Evolutionary conservation across 2,797 vertebrate genomes (phyloP).

Genomic region (Sebastes taczanowskii): DNA sequence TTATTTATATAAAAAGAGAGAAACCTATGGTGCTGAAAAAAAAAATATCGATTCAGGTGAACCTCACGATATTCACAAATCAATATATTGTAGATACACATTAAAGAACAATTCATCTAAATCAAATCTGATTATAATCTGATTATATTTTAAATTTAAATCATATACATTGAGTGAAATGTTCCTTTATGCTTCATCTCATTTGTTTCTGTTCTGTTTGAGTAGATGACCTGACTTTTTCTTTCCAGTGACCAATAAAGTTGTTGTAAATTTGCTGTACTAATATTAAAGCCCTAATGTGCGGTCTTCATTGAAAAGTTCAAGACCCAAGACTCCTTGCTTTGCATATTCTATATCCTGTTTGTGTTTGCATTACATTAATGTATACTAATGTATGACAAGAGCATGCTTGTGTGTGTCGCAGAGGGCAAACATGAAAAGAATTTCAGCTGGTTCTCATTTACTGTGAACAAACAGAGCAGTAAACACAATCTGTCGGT

Average conservation of each 20-base stretch:
- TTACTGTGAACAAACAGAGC: too few species aligned
- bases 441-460: neutral
- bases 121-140: neutral
- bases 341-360: neutral
- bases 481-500: neutral
- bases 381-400: constrained; percentile 6
- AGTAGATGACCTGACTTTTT: neutral
- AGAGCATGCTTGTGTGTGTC: neutral
- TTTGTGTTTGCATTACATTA: neutral
- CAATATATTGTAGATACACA: neutral
- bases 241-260: neutral
- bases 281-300: neutral
- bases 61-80: neutral
- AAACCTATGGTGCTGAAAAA: neutral
- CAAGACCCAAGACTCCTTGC: neutral
- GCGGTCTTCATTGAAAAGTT: neutral
- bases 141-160: too few species aligned
- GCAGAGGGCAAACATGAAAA: neutral
- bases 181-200: neutral
- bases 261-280: neutral
- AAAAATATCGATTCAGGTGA: neutral
- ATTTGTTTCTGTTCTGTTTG: neutral
- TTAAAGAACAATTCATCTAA: neutral
- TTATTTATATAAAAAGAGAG: neutral
- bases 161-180: neutral